Base-by-base conservation (phyloP, 2,113 vertebrate genomes). In the Melierax canorus region DNA sequence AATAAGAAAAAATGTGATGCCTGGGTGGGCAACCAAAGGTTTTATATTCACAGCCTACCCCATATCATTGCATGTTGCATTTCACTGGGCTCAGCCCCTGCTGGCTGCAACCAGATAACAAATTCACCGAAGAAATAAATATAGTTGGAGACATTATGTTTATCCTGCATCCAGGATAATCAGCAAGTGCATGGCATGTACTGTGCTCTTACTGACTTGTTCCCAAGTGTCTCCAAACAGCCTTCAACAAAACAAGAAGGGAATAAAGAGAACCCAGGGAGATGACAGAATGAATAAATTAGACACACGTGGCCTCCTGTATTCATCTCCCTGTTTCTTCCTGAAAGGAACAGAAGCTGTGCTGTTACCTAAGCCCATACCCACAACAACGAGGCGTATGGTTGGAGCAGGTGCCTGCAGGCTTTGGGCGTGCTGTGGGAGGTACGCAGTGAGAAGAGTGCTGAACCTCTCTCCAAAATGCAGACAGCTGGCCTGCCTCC, bases 281-380 rank as follows among this genome's bases (percentile, higher is more conserved):
- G 78, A 89, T 53, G 63, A 92, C 66, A 96, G 86, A 48, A 55
- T 8, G 68, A 86, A 96, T 94, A 89, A 59, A 88, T 85, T 20
- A 74, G n/a, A 9, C 79, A 87, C 88, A 58, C 21, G 11, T 63
- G 78, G 81, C 74, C 74, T 79, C 92, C 74, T 68, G 71, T 2
- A 8, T 58, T 80, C 81, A 30, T 82, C 81, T 63, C 80, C n/a
- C 41, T 3, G 7, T n/a, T 22, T 45, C 39, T n/a, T 48, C 75
- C 74, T 60, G 48, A 9, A 38, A 72, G 64, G 39, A 89, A 3
- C 50, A 50, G 83, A 76, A 94, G 94, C 86, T 81, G 55, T 16
- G 79, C 86, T 75, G 36, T 34, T n/a, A 60, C 91, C 90, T 14
- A 62, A 90, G 66, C 60, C 30, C 55, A 10, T 63, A 76, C 60